Percentiles rank a stretch among this genome's conserved stretches.
Conservation (phyloP, 2,888 invertebrate species). For the Brenthis hecate region DNA sequence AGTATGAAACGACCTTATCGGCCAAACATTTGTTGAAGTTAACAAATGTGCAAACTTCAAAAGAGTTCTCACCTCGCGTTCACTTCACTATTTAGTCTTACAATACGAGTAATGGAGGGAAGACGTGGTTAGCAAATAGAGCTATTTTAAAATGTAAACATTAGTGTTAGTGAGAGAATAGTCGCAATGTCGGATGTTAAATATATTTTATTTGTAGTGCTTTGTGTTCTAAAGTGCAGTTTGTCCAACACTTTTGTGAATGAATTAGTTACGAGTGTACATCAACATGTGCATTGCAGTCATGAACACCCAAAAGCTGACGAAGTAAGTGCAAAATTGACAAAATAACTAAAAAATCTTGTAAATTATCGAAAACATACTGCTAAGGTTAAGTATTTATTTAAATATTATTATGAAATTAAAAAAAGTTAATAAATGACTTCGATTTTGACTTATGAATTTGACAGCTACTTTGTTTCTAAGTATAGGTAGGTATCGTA, state of each 20-base stretch:
- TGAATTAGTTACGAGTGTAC: conserved; percentile 50
- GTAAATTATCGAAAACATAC: no score
- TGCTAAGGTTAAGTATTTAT: neutral
- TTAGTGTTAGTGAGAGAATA: conserved; percentile 48
- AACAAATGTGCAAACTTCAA: neutral
- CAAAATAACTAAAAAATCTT: neutral
- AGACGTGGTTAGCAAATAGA: conserved; percentile 23
- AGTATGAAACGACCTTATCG: neutral
- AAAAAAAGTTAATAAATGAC: no score
- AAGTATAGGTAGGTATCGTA: no score
- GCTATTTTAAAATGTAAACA: conserved; percentile 67
- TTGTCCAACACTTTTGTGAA: conserved; percentile 52
- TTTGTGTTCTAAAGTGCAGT: conserved; percentile 44
- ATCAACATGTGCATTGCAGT: conserved; percentile 77
- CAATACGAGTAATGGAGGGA: neutral
- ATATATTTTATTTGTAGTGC: conserved; percentile 49
- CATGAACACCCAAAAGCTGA: conserved; percentile 86
- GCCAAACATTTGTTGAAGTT: neutral
- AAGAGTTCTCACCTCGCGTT: conserved; percentile 3
- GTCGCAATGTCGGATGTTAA: conserved; percentile 51
- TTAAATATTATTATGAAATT: neutral
- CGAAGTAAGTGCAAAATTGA: conserved; percentile 80
- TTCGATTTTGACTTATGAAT: no score
- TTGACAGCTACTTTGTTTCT: no score
- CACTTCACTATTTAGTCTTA: conserved; percentile 1